A percentile compares a stretch with the other conserved stretches of the same genome.
Conservation (phyloP, 1,140 invertebrate species). For the Camponotus vicinus region DNA sequence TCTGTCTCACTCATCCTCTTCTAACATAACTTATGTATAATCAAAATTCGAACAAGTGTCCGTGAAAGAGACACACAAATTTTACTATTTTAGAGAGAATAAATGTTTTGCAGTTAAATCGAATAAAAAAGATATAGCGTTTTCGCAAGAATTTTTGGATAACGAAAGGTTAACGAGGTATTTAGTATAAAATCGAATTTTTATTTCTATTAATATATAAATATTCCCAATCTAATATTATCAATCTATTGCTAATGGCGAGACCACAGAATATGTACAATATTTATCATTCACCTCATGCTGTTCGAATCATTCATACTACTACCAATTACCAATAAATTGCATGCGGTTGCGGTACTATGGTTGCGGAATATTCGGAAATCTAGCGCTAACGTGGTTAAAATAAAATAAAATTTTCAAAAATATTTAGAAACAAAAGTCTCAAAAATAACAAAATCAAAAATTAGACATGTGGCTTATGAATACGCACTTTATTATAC, state of each 20-base stretch:
- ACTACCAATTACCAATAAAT: conserved; percentile 45
- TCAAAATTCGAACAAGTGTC: background rate
- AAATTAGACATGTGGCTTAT: background rate
- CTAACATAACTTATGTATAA: background rate
- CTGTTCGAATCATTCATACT: conserved; percentile 11
- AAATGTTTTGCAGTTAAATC: background rate
- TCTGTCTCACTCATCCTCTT: background rate
- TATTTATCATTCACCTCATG: conserved; percentile 57
- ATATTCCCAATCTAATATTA: conserved; percentile 16
- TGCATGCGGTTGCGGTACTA: conserved; percentile 20
- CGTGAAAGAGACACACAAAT: background rate
- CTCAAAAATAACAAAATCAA: background rate
- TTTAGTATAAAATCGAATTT: background rate
- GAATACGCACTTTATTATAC: background rate
- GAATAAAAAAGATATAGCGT: background rate
- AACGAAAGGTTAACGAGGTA: background rate
- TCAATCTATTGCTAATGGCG: conserved; percentile 48
- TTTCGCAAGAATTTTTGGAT: background rate
- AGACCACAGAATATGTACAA: conserved; percentile 13
- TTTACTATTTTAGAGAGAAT: background rate
- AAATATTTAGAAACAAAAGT: background rate
- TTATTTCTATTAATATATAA: background rate
- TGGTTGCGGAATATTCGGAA: background rate
- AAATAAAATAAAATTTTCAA: conserved; percentile 1
- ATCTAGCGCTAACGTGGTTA: background rate